Percentiles rank a stretch among this genome's conserved stretches.
These are phyloP conservation scores for Lasioglossum figueresi DNA, from an alignment of 2,888 invertebrate genomes.

Conservation along the genomic window DNA sequence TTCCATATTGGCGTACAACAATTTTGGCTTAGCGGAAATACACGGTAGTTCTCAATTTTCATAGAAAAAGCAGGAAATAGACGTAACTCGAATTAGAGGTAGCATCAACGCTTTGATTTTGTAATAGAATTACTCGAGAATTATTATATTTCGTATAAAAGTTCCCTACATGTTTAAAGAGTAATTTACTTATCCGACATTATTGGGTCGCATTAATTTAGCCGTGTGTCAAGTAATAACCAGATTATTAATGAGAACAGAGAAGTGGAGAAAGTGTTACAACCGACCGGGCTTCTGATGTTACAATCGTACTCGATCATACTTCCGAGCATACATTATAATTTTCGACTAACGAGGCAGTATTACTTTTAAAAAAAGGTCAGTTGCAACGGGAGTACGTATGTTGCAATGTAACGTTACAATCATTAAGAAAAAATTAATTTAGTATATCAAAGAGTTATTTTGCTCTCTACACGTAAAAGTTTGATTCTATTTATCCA, in stretches of 20 bases:
- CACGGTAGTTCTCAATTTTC: not conserved
- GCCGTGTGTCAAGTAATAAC: not conserved
- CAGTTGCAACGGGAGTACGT: not conserved
- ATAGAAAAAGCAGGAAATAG: not conserved
- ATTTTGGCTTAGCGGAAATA: not conserved
- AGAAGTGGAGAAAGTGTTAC: not conserved
- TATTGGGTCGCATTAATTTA: not conserved
- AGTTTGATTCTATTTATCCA: too few species aligned
- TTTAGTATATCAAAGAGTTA: not conserved
- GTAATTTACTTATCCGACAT: not conserved
- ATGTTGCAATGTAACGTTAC: not conserved
- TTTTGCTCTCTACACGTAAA: too few species aligned
- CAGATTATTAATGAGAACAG: not conserved
- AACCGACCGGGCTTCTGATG: not conserved
- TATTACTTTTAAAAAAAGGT: not conserved
- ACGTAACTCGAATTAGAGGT: not conserved
- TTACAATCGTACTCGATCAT: not conserved
- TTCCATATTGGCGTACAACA: not conserved
- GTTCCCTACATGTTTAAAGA: not conserved
- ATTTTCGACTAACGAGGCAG: not conserved
- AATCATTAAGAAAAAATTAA: not conserved
- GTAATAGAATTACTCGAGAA: not conserved
- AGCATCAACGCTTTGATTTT: not conserved
- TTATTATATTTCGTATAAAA: not conserved
- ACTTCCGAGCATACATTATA: not conserved